A percentile compares a stretch with the other conserved stretches of the same genome.
These are phyloP conservation scores for Orycteropus afer DNA, from an alignment of 2,113 vertebrate genomes.

Conservation along the genomic window DNA sequence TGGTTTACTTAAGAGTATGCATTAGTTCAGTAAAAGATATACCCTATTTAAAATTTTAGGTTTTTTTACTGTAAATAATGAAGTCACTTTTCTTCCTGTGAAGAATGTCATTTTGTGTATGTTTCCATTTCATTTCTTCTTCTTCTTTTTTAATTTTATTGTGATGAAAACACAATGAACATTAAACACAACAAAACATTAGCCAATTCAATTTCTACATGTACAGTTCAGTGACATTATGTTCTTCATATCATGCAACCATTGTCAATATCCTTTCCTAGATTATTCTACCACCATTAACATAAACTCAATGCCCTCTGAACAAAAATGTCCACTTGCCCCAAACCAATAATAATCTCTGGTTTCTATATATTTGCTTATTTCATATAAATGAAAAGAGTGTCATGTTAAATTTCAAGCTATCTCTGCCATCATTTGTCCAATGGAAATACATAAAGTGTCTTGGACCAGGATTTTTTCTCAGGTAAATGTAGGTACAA, in stretches of 20 bases:
- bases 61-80: not conserved
- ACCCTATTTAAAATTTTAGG: not conserved
- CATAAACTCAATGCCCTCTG: not conserved
- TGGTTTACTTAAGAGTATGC: not conserved
- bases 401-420: constrained; percentile 17
- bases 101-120: constrained; percentile 17
- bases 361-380: not conserved
- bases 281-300: not conserved
- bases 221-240: not conserved
- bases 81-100: not conserved
- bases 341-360: not conserved
- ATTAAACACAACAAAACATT: not conserved
- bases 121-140: not conserved
- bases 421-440: not conserved
- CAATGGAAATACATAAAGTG: not conserved
- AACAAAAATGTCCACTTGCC: not conserved
- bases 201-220: not conserved
- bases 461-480: not conserved
- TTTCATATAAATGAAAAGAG: not conserved
- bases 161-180: not conserved
- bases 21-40: constrained; percentile 5
- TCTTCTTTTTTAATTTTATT: not conserved
- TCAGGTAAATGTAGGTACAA: not conserved
- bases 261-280: not conserved
- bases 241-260: not conserved